Evolutionary conservation across 2,113 vertebrate species (phyloP).

Genomic region (Delphinapterus leucas): DNA sequence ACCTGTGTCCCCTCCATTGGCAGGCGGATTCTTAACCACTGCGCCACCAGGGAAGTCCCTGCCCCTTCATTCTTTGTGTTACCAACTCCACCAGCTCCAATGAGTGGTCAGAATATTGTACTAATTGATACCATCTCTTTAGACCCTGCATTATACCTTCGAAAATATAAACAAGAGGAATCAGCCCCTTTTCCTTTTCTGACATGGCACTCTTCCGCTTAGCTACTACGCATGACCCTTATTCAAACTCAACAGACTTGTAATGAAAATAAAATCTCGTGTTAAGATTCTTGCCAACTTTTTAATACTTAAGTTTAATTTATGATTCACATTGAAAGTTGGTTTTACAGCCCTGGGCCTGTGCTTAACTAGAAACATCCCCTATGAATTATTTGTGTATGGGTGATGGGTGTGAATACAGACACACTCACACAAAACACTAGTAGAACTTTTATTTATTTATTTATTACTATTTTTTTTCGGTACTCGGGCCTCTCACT

Average conservation of each 20-base stretch:
- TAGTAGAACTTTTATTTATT: neutral
- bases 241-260: conserved; percentile 1
- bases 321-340: conserved; percentile 18
- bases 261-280: conserved; percentile 1
- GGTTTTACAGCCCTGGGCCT: neutral
- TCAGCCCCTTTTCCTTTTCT: neutral
- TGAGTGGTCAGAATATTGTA: neutral
- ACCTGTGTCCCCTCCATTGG: too few species aligned
- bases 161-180: neutral
- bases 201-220: neutral
- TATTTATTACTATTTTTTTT: too few species aligned
- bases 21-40: too few species aligned
- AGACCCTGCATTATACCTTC: neutral
- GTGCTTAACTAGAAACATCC: neutral
- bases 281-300: conserved; percentile 5
- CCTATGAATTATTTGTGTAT: conserved; percentile 16
- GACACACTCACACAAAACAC: neutral
- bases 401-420: neutral
- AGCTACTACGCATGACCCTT: neutral
- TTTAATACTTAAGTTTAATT: conserved; percentile 39
- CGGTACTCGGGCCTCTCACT: too few species aligned
- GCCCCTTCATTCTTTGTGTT: neutral
- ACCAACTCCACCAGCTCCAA: neutral
- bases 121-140: neutral
- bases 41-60: neutral